Evolutionary conservation across 1,140 invertebrate genomes (phyloP).

Genomic region (Bradysia coprophila): DNA sequence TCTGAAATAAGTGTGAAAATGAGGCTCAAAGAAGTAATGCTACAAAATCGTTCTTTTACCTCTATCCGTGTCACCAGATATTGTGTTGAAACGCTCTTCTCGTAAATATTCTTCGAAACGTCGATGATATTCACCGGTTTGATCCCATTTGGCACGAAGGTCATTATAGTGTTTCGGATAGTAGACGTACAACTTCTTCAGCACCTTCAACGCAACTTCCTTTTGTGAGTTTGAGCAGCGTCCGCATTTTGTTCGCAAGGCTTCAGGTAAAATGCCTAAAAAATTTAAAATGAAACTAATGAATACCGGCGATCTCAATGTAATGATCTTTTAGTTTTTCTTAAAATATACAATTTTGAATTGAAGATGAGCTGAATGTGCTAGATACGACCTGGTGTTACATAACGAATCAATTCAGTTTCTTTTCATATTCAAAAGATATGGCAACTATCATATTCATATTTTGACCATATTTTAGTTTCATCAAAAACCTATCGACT

Average conservation of each 20-base stretch:
- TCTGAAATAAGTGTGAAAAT: background rate
- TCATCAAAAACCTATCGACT: too few species aligned
- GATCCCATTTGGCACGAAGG: constrained; percentile 33
- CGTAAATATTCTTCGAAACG: constrained; percentile 26
- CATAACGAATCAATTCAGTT: too few species aligned
- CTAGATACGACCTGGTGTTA: too few species aligned
- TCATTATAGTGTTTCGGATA: constrained; percentile 36
- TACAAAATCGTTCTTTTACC: background rate
- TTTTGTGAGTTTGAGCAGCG: constrained; percentile 38
- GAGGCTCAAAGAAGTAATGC: background rate
- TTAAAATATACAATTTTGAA: background rate
- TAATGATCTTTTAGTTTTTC: background rate
- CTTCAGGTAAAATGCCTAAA: constrained; percentile 39
- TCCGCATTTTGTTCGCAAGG: constrained; percentile 35
- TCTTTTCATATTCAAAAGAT: too few species aligned
- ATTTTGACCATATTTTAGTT: too few species aligned
- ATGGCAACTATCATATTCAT: too few species aligned
- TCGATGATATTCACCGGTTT: constrained; percentile 30
- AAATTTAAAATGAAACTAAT: background rate
- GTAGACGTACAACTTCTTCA: constrained; percentile 31
- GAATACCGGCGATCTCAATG: background rate
- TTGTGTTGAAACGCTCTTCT: constrained; percentile 25
- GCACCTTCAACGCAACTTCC: constrained; percentile 28
- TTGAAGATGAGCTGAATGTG: background rate
- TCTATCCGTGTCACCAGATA: constrained; percentile 3